phyloP scores from a whole-genome alignment of 2,797 vertebrate genomes.

The Enteromius fasciolatus region DNA sequence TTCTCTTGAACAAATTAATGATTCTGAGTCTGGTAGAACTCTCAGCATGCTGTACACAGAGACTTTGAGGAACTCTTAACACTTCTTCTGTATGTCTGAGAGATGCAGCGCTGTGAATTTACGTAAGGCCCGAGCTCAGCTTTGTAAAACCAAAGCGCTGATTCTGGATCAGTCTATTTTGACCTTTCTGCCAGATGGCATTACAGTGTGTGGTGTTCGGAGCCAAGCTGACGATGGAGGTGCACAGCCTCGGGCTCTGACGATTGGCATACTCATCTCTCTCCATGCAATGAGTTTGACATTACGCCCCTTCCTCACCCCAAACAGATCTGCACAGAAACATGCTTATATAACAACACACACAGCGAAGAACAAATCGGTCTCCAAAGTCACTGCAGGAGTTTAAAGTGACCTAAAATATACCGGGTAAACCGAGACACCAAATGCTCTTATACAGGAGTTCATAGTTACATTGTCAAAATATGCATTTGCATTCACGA shows the following conservation, averaged over 20 bases:
- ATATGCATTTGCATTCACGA: not conserved
- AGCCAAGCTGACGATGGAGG: slow-evolving; percentile 55
- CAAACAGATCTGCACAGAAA: slow-evolving; percentile 47
- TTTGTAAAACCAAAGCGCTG: slow-evolving; percentile 56
- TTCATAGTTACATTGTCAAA: slow-evolving; percentile 11
- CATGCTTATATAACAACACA: slow-evolving; percentile 49
- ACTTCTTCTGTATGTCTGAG: slow-evolving; percentile 17
- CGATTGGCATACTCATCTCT: slow-evolving; percentile 57
- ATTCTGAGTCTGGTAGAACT: not conserved
- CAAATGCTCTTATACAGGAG: not conserved
- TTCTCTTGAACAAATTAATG: not conserved
- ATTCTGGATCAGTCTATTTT: slow-evolving; percentile 60
- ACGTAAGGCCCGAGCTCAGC: slow-evolving; percentile 35
- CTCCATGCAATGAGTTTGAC: slow-evolving; percentile 58
- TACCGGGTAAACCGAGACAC: not conserved
- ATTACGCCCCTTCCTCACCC: slow-evolving; percentile 36
- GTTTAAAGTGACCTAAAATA: slow-evolving; percentile 24
- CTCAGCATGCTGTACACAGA: not conserved
- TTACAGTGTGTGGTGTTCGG: slow-evolving; percentile 60
- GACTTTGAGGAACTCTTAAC: slow-evolving; percentile 14
- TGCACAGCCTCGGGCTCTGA: slow-evolving; percentile 50
- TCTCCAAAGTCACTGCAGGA: slow-evolving; percentile 36
- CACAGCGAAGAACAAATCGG: slow-evolving; percentile 22
- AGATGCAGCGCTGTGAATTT: slow-evolving; percentile 37
- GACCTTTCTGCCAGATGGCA: slow-evolving; percentile 70